Percentiles rank a stretch among this genome's conserved stretches.
These are phyloP conservation scores for Phenacoccus solenopsis DNA, from an alignment of 1,140 invertebrate species.

Conservation along the genomic window DNA sequence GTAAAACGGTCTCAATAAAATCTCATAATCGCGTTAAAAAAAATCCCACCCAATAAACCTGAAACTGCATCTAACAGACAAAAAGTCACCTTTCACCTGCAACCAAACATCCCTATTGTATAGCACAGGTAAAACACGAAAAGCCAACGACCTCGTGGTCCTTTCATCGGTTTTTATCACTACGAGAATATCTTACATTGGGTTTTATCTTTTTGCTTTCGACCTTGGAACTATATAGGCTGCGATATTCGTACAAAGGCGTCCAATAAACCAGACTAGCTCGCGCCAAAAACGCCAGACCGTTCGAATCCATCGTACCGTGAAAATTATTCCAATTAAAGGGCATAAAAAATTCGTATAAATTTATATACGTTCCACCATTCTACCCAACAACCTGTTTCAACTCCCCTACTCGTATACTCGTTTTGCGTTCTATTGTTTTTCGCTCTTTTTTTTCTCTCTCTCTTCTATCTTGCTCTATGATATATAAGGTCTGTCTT, in stretches of 20 bases:
- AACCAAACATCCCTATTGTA: neutral
- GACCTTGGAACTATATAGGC: neutral
- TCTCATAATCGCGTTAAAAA: no score
- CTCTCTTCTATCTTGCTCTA: no score
- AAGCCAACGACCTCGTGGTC: neutral
- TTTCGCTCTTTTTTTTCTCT: no score
- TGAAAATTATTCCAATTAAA: slow-evolving; percentile 3
- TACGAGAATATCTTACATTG: neutral
- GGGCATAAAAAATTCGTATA: neutral
- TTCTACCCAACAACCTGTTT: neutral
- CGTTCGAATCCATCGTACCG: neutral
- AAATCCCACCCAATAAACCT: neutral
- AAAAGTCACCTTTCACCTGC: neutral
- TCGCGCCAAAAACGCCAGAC: neutral
- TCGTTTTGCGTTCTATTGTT: no score
- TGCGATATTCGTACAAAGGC: neutral
- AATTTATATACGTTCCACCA: slow-evolving; percentile 1
- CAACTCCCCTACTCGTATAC: neutral
- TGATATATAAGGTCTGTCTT: neutral
- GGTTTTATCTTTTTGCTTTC: no score
- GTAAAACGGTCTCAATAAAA: no score
- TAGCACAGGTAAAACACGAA: no score
- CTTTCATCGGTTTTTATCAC: neutral
- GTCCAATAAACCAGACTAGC: neutral
- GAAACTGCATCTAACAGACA: neutral